Base-by-base conservation (phyloP, 53 echinoderm and acorn worm genomes). In the Temnopleurus reevesii region DNA sequence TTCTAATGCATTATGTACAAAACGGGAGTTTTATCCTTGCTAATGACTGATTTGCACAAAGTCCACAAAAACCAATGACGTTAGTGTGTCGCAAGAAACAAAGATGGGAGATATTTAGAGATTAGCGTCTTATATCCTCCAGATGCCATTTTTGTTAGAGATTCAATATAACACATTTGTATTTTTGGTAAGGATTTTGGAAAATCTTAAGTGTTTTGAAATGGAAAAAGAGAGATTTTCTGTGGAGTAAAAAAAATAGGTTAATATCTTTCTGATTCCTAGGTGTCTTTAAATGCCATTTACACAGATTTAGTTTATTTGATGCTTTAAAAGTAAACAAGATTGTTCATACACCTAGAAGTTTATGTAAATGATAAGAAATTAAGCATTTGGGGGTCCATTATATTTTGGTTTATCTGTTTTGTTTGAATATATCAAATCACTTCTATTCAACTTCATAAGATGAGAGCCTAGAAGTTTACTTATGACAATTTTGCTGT, bases 1-100 rank as follows among this genome's bases (percentile, higher is more conserved):
- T 21, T 71, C 71, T 71, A 2, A 71, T 41, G 71, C n/a, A 71
- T 38, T n/a, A 71, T 41, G 41, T 21, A 4, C 71, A 8, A 71
- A 9, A 56, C 7, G 8, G 41, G 71, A 71, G 8, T 38, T 71
- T 41, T 41, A 71, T 43, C 38, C 1, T 13, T 26, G 58, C 6
- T 58, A n/a, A 71, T 8, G 6, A 21, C 41, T 5, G 38, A n/a
- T n/a, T n/a, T 38, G 71, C 18, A 5, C n/a, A 38, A 66, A 66
- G 38, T 71, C 71, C 41, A 71, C 71, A 71, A 21, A 21, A 71
- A 21, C 71, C 71, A 71, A 71, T 71, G 43, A 71, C 71, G 71
- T 38, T 21, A 71, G 71, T 38, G n/a, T 36, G 71, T 71, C 18
- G 41, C 41, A 21, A 10, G 41, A 36, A 71, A 43, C 65, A 18